Evolutionary conservation across 2,797 vertebrate genomes (phyloP).

Genomic region (Pseudocheirus occidentalis): DNA sequence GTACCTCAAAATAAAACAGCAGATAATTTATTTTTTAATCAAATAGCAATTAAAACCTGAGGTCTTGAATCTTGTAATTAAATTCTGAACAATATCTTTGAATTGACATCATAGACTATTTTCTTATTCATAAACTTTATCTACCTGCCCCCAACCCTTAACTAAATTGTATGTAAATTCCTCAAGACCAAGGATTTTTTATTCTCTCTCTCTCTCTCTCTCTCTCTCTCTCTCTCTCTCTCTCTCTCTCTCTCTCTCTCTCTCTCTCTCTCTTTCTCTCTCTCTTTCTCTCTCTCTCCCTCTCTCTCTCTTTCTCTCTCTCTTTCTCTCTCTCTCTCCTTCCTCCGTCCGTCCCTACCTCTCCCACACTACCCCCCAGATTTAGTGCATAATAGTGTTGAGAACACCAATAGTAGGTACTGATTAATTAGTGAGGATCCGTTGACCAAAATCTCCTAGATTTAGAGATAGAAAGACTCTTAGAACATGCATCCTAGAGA

Average conservation of each 20-base stretch:
- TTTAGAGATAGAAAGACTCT: not conserved
- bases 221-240: no score
- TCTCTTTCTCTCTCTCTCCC: not conserved
- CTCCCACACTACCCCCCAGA: not conserved
- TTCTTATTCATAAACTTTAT: not conserved
- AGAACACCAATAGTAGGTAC: constrained; percentile 43
- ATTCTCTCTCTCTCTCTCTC: not conserved
- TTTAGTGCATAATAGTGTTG: not conserved
- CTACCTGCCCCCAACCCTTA: not conserved
- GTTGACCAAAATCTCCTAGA: not conserved
- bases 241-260: no score
- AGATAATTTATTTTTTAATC: not conserved
- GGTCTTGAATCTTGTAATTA: not conserved
- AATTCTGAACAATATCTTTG: not conserved
- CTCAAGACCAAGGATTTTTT: not conserved
- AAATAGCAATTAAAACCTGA: not conserved
- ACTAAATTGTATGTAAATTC: not conserved
- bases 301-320: not conserved
- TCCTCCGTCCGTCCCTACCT: no score
- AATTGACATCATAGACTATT: not conserved
- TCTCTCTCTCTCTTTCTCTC: not conserved
- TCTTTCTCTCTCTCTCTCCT: no score
- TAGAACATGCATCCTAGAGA: not conserved
- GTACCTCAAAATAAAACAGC: not conserved
- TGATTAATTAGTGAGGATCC: not conserved